Conservation (phyloP, 2,888 invertebrate species). For the Nebria brevicollis region DNA sequence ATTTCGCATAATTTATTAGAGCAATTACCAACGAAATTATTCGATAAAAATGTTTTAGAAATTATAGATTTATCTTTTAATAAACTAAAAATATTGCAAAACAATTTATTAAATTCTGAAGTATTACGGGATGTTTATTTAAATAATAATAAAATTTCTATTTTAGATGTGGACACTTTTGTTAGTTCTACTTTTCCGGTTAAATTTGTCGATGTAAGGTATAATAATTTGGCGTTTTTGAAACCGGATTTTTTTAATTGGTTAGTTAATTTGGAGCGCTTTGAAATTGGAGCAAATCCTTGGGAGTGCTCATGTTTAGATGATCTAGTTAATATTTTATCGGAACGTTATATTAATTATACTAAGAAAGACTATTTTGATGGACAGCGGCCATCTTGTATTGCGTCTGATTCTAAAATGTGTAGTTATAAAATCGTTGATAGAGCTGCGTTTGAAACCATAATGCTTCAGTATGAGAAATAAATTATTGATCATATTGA, state of each 20-base stretch:
- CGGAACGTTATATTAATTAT: conserved; percentile 45
- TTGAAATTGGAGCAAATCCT: conserved; percentile 52
- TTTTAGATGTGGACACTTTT: conserved; percentile 50
- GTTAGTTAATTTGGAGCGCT: conserved; percentile 48
- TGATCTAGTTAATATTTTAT: conserved; percentile 47
- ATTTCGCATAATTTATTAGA: conserved; percentile 49
- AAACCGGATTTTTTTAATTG: conserved; percentile 50
- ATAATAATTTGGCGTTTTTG: conserved; percentile 51
- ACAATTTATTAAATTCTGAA: conserved; percentile 49
- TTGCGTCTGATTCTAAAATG: conserved; percentile 27
- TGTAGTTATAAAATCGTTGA: conserved; percentile 1
- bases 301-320: conserved; percentile 52
- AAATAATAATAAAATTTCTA: conserved; percentile 50
- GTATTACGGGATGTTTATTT: conserved; percentile 44
- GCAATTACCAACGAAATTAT: conserved; percentile 48
- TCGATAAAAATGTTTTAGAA: conserved; percentile 49
- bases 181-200: conserved; percentile 47
- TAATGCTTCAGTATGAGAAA: not conserved
- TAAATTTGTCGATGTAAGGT: conserved; percentile 49
- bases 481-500: not conserved
- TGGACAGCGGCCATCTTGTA: conserved; percentile 51
- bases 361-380: conserved; percentile 48
- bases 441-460: not conserved
- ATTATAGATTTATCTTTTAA: conserved; percentile 52
- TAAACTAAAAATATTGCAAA: conserved; percentile 47